Evolutionary conservation across 2,888 invertebrate species (phyloP).

Genomic region (Phorcus lineatus): DNA sequence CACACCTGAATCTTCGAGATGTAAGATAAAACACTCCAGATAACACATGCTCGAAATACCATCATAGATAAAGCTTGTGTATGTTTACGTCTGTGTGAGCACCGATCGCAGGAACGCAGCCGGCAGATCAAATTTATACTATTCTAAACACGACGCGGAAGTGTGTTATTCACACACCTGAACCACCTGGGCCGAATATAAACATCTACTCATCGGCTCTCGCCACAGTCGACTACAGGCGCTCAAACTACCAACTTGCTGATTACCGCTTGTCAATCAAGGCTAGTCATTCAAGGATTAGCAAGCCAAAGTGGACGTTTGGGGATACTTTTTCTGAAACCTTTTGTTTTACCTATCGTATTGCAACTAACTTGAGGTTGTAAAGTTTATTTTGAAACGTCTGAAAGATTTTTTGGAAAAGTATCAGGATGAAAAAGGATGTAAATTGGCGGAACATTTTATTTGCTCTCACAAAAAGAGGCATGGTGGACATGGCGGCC

Average conservation of each 20-base stretch:
- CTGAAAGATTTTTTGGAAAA: background rate
- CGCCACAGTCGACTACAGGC: background rate
- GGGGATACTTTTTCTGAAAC: too few species aligned
- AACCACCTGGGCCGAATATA: background rate
- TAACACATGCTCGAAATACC: too few species aligned
- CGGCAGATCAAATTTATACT: background rate
- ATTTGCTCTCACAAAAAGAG: conserved; percentile 5
- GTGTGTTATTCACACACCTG: background rate
- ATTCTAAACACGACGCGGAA: conserved; percentile 6
- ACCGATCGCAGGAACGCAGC: too few species aligned
- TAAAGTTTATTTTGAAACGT: too few species aligned
- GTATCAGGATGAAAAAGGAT: background rate
- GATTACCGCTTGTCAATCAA: background rate
- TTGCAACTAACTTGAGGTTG: too few species aligned
- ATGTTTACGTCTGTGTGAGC: too few species aligned
- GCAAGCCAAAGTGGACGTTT: too few species aligned
- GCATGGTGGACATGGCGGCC: conserved; percentile 46
- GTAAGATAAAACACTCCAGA: too few species aligned
- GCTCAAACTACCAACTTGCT: too few species aligned
- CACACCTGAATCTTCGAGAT: too few species aligned
- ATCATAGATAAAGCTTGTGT: too few species aligned
- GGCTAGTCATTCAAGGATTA: background rate
- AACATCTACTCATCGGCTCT: background rate
- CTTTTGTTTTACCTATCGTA: too few species aligned
- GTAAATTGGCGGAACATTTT: conserved; percentile 16